phyloP scores from a whole-genome alignment of 2,113 vertebrate genomes.

The Phylloscopus trochilus region DNA sequence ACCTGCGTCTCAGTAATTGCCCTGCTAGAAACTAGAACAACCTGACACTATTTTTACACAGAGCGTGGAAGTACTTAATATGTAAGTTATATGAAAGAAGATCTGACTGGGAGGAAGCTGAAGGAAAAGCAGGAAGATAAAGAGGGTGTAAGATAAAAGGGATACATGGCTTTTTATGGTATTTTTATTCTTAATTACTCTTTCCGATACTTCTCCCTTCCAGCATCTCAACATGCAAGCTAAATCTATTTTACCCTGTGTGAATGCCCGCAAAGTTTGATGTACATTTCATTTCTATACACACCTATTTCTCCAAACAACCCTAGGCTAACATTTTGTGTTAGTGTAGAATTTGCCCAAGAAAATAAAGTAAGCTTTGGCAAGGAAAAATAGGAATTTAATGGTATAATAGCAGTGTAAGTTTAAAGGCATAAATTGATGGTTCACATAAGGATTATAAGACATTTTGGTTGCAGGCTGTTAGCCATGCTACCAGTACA shows the following conservation, averaged over 20 bases:
- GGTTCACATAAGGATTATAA: not conserved
- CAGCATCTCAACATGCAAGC: not conserved
- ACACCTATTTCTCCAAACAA: not conserved
- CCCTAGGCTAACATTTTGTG: not conserved
- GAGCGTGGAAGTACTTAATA: not conserved
- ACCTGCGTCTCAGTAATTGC: not conserved
- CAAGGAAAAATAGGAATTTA: not conserved
- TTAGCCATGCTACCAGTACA: slow-evolving; percentile 4
- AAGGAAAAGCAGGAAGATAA: not conserved
- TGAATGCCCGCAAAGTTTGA: not conserved
- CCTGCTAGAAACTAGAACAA: not conserved
- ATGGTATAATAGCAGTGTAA: not conserved
- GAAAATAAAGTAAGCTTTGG: not conserved
- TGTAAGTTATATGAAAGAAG: not conserved
- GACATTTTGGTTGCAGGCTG: slow-evolving; percentile 15
- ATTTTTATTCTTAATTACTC: not conserved
- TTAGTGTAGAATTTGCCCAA: not conserved
- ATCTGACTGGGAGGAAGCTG: not conserved
- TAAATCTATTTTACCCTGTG: not conserved
- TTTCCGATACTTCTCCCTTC: not conserved
- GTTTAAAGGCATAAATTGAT: not conserved
- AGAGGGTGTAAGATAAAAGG: not conserved
- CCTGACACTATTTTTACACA: not conserved
- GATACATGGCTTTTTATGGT: not conserved
- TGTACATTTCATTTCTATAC: not conserved